Evolutionary conservation across 2,888 invertebrate species (phyloP), one percentile per base, ranked within the genome.

Genomic region (Scaptomyza polygonia): DNA sequence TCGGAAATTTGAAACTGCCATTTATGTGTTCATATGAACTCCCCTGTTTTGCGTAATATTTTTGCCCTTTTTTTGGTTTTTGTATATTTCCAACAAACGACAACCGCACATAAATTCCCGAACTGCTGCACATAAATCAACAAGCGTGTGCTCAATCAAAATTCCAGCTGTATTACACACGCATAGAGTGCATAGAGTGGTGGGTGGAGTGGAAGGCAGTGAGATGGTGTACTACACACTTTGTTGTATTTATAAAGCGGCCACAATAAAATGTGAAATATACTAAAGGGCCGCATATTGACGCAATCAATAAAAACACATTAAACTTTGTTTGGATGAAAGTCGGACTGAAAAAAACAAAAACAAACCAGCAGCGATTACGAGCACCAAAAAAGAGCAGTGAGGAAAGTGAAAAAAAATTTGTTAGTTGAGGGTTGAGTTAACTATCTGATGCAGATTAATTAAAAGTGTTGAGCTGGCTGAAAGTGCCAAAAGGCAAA

Each of bases 391-490:
- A 79, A 72, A 0, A 2, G 27, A 11, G 3, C 21, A 16, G 5
- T 0, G 11, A n/a, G 6, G 0, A 9, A 5, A 9, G 16, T 16
- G 9, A 21, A 11, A 21, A n/a, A 8, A 25, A 25, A 16, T 1
- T 8, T 25, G 16, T 34, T 34, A 6, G 40, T 11, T 2, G 39
- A 8, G 21, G 12, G 29, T 16, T 7, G 25, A 14, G 49, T 29
- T 57, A 67, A 67, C 57, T 67, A 67, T 67, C 73, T 55, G 73
- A 52, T 64, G 77, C 65, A 72, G 79, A 77, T 79, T 79, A 79
- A 79, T 79, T 79, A 79, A 78, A 82, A 80, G 81, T 81, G 81
- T 71, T 84, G 81, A 80, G 71, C 84, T 79, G 80, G 67, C 80
- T 70, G 62, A 79, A 77, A 80, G 77, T 83, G 80, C 83, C 79